A percentile compares a stretch with the other conserved stretches of the same genome.
phyloP scores from a whole-genome alignment of 2,888 invertebrate species.

The Monopis laevigella region DNA sequence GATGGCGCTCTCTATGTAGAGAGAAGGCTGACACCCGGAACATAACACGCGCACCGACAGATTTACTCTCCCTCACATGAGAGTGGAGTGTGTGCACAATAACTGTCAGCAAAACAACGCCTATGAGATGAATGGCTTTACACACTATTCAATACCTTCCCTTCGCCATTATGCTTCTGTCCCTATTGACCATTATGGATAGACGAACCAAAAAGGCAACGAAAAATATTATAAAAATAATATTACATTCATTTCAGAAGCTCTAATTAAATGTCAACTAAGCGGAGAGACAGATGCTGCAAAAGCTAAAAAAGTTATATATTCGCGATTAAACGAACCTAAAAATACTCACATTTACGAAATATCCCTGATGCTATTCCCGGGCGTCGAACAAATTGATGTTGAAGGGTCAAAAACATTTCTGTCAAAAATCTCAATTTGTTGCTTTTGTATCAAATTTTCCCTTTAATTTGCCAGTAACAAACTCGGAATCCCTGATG shows the following conservation, averaged over 20 bases:
- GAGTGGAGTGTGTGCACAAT: conserved; percentile 1
- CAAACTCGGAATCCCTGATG: conserved; percentile 21
- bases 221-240: no score
- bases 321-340: no score
- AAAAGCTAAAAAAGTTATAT: no score
- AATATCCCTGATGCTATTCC: no score
- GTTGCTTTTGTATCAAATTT: conserved; percentile 6
- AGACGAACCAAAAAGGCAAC: no score
- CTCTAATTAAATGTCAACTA: no score
- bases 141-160: background rate
- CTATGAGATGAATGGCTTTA: conserved; percentile 5
- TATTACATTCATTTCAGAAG: no score
- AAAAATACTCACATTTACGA: no score
- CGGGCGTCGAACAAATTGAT: no score
- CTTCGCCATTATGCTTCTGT: background rate
- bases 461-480: conserved; percentile 10
- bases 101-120: conserved; percentile 7
- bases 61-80: conserved; percentile 8
- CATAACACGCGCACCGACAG: conserved; percentile 8
- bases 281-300: no score
- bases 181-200: no score
- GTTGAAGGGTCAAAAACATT: background rate
- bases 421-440: conserved; percentile 4
- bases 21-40: conserved; percentile 8
- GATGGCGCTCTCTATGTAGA: no score